These are phyloP conservation scores for Urophycis tenuis DNA, from an alignment of 2,797 vertebrate species.

Conservation along the genomic window DNA sequence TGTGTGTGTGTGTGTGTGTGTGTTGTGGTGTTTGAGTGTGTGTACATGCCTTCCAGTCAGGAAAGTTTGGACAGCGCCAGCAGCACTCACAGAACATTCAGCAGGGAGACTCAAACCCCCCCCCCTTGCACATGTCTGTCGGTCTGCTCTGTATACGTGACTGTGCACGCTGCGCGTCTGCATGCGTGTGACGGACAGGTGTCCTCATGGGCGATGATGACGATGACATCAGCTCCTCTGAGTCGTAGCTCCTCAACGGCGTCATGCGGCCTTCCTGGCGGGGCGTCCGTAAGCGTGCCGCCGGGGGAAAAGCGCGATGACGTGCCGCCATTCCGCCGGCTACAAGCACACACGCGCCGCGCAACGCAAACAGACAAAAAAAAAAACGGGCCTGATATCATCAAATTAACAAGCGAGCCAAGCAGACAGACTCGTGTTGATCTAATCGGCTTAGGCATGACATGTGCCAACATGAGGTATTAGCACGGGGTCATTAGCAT, in stretches of 20 bases:
- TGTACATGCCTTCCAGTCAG: no score
- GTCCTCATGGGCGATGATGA: not conserved
- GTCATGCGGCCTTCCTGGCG: slow-evolving; percentile 27
- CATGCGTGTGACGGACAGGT: not conserved
- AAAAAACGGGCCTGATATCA: slow-evolving; percentile 29
- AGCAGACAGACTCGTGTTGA: slow-evolving; percentile 51
- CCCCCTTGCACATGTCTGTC: not conserved
- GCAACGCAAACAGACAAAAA: slow-evolving; percentile 23
- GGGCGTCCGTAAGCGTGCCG: slow-evolving; percentile 41
- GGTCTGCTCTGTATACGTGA: not conserved
- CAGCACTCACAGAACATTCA: not conserved
- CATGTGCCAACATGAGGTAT: slow-evolving; percentile 48
- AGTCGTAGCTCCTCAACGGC: slow-evolving; percentile 39
- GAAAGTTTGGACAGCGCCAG: no score
- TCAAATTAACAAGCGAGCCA: slow-evolving; percentile 42
- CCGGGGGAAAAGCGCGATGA: slow-evolving; percentile 34
- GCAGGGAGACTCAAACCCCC: not conserved
- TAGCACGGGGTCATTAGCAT: slow-evolving; percentile 46
- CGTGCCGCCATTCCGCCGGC: no score
- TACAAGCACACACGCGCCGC: slow-evolving; percentile 39
- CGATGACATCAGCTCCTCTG: slow-evolving; percentile 9
- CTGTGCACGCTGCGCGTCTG: no score
- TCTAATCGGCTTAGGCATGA: slow-evolving; percentile 52
- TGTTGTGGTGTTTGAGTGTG: no score
- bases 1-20: no score